Conservation (phyloP, 2,797 vertebrate genomes). For the Hoplostethus atlanticus region DNA sequence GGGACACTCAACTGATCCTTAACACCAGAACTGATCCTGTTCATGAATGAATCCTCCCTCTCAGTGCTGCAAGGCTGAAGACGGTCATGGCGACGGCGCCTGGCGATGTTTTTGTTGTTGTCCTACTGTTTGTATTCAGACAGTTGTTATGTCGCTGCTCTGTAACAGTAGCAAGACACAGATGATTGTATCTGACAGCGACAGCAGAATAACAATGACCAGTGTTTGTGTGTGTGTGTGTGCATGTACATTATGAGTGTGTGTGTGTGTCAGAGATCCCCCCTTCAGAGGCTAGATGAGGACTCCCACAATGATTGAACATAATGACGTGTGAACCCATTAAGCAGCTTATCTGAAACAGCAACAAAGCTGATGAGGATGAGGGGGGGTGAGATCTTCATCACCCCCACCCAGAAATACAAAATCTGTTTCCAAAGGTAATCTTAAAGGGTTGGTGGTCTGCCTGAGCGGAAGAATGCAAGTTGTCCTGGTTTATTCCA, state of each 20-base stretch:
- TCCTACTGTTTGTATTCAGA: not conserved
- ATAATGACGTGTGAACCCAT: slow-evolving; percentile 78
- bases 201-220: not conserved
- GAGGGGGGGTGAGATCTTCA: slow-evolving; percentile 33
- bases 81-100: too few relatives aligned
- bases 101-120: not conserved
- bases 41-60: too few relatives aligned
- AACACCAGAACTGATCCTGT: too few relatives aligned
- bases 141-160: not conserved
- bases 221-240: not conserved
- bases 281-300: slow-evolving; percentile 37
- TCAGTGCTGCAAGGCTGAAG: too few relatives aligned
- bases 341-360: slow-evolving; percentile 73
- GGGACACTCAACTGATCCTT: too few relatives aligned
- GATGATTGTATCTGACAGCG: not conserved
- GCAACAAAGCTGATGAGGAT: slow-evolving; percentile 66
- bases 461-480: too few relatives aligned
- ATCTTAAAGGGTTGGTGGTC: not conserved
- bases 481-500: too few relatives aligned
- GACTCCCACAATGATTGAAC: slow-evolving; percentile 68
- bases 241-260: not conserved
- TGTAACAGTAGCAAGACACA: not conserved
- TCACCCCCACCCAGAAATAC: not conserved
- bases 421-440: slow-evolving; percentile 19
- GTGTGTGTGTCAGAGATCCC: not conserved